Evolutionary conservation across 2,888 invertebrate species (phyloP).

Genomic region (Stegana nigrithorax): DNA sequence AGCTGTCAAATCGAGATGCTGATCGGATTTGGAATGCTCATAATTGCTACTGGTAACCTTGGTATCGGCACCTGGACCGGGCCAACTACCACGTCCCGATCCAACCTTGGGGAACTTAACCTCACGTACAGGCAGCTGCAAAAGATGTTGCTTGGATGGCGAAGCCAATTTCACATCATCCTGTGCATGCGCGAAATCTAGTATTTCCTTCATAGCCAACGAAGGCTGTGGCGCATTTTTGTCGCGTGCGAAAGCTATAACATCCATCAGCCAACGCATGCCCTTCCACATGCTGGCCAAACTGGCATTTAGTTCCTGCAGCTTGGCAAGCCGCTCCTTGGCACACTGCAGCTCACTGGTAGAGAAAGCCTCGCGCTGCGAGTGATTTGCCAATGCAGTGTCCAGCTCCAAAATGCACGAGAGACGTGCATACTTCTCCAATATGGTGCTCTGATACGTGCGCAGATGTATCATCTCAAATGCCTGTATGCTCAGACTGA

Average conservation of each 20-base stretch:
- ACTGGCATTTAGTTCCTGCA: constrained; percentile 87
- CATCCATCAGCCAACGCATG: constrained; percentile 95
- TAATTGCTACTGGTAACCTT: constrained; percentile 61
- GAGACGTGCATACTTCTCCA: constrained; percentile 90
- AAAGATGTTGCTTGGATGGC: constrained; percentile 56
- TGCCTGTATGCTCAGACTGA: constrained; percentile 92
- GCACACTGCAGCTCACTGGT: constrained; percentile 87
- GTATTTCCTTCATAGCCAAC: constrained; percentile 65
- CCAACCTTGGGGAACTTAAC: constrained; percentile 78
- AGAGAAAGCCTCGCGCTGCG: constrained; percentile 94
- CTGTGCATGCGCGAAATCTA: constrained; percentile 57
- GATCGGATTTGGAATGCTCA: constrained; percentile 88
- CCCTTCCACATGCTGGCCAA: constrained; percentile 93
- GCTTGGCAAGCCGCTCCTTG: constrained; percentile 83
- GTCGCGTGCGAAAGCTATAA: constrained; percentile 93
- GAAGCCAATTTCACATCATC: constrained; percentile 33
- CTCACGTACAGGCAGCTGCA: constrained; percentile 71
- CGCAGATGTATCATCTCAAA: constrained; percentile 95
- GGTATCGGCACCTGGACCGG: constrained; percentile 75
- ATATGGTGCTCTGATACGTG: constrained; percentile 91
- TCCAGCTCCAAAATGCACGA: constrained; percentile 95
- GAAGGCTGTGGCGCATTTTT: constrained; percentile 69
- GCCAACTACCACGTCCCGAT: constrained; percentile 87
- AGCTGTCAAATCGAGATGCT: constrained; percentile 70
- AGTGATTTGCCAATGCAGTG: constrained; percentile 89